Conservation (phyloP, 2,113 vertebrate species). For the Amphiprion ocellaris region DNA sequence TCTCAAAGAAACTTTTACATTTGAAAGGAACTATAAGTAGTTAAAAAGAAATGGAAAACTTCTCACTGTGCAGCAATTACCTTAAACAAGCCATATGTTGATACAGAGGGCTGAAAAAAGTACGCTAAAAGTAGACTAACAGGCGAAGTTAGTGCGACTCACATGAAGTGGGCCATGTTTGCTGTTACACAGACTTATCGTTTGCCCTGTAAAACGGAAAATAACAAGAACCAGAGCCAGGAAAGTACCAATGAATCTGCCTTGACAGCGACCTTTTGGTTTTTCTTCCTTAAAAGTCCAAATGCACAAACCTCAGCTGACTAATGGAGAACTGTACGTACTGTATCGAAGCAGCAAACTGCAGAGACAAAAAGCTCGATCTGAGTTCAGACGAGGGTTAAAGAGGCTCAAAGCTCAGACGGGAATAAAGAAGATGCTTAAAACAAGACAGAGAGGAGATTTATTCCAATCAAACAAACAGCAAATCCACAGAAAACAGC, state of each 20-base stretch:
- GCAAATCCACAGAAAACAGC: slow-evolving; percentile 22
- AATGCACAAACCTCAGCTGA: neutral
- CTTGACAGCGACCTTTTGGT: neutral
- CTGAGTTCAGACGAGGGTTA: slow-evolving; percentile 30
- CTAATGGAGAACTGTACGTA: neutral
- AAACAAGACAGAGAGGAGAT: slow-evolving; percentile 1
- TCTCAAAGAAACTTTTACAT: neutral
- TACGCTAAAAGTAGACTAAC: slow-evolving; percentile 42
- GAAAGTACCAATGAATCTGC: neutral
- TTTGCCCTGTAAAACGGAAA: slow-evolving; percentile 9
- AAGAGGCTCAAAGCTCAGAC: slow-evolving; percentile 24
- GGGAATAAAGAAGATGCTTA: neutral
- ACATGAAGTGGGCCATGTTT: slow-evolving; percentile 55
- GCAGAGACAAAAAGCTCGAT: neutral
- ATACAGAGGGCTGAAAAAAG: neutral
- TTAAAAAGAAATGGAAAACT: neutral
- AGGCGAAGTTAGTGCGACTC: slow-evolving; percentile 44
- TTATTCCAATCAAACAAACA: slow-evolving; percentile 29
- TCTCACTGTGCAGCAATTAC: slow-evolving; percentile 24
- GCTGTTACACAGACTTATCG: slow-evolving; percentile 8
- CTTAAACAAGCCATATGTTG: neutral
- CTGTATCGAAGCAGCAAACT: neutral
- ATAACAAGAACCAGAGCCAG: neutral
- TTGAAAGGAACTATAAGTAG: neutral
- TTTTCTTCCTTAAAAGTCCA: neutral